These are phyloP conservation scores for Trichechus manatus DNA, from an alignment of 2,113 vertebrate species.

Conservation along the genomic window DNA sequence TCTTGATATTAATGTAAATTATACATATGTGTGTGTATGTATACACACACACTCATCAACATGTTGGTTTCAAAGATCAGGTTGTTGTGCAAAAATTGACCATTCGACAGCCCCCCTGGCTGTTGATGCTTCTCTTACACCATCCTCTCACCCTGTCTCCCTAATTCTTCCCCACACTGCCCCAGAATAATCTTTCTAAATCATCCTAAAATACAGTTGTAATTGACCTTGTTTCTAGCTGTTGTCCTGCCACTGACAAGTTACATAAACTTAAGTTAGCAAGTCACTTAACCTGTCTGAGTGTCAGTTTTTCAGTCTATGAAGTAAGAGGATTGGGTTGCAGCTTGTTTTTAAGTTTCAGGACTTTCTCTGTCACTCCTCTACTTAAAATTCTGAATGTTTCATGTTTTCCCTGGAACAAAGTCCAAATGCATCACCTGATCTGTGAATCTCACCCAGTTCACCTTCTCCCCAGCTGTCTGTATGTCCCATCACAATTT, in stretches of 20 bases:
- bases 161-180: neutral
- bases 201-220: neutral
- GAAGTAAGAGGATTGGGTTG: neutral
- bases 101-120: neutral
- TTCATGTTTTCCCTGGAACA: neutral
- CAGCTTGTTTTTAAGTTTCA: neutral
- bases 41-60: neutral
- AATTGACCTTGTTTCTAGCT: neutral
- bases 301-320: neutral
- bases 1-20: neutral
- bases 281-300: neutral
- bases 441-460: neutral
- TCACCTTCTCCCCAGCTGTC: neutral
- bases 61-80: too few species aligned
- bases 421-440: neutral
- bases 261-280: neutral
- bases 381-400: neutral
- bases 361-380: neutral
- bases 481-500: neutral
- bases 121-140: neutral
- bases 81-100: neutral
- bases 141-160: neutral
- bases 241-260: neutral
- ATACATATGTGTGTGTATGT: neutral
- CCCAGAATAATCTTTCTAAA: neutral